Percentiles rank a stretch among this genome's conserved stretches.
Evolutionary conservation across 2,797 vertebrate species (phyloP).

Genomic region (Echiichthys vipera): DNA sequence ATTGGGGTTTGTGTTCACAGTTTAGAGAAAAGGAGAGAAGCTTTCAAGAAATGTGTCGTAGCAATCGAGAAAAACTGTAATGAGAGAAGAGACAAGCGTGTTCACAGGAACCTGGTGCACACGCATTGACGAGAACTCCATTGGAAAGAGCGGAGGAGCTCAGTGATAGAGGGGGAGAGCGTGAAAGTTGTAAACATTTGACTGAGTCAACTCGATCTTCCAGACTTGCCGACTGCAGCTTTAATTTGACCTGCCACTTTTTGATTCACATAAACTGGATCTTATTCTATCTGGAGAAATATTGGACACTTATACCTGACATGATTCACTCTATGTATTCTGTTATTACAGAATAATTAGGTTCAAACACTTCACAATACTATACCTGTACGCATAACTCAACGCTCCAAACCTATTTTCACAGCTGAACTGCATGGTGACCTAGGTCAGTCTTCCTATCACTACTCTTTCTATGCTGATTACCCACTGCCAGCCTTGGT

Average conservation of each 20-base stretch:
- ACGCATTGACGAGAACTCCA: too few relatives aligned
- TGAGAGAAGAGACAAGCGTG: too few relatives aligned
- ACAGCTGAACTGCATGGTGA: slow-evolving; percentile 24
- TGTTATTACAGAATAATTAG: slow-evolving; percentile 24
- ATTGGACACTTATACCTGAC: slow-evolving; percentile 8
- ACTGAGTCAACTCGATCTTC: too few relatives aligned
- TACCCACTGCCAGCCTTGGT: slow-evolving; percentile 40
- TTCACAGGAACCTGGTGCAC: too few relatives aligned
- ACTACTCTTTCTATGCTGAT: slow-evolving; percentile 49
- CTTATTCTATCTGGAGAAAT: slow-evolving; percentile 18
- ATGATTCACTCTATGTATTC: slow-evolving; percentile 18
- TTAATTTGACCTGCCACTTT: slow-evolving; percentile 32
- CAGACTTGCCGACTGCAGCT: too few relatives aligned
- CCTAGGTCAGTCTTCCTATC: slow-evolving; percentile 52
- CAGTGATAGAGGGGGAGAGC: too few relatives aligned
- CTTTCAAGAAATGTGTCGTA: too few relatives aligned
- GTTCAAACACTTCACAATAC: slow-evolving; percentile 10
- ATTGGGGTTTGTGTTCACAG: too few relatives aligned
- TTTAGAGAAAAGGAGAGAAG: too few relatives aligned
- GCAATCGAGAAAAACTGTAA: too few relatives aligned
- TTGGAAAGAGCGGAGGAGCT: too few relatives aligned
- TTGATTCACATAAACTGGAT: slow-evolving; percentile 11
- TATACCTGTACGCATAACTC: slow-evolving; percentile 12
- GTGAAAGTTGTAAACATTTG: too few relatives aligned
- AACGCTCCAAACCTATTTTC: slow-evolving; percentile 18